Base-by-base conservation (phyloP, 2,797 vertebrate species). In the Epinephelus malabaricus region DNA sequence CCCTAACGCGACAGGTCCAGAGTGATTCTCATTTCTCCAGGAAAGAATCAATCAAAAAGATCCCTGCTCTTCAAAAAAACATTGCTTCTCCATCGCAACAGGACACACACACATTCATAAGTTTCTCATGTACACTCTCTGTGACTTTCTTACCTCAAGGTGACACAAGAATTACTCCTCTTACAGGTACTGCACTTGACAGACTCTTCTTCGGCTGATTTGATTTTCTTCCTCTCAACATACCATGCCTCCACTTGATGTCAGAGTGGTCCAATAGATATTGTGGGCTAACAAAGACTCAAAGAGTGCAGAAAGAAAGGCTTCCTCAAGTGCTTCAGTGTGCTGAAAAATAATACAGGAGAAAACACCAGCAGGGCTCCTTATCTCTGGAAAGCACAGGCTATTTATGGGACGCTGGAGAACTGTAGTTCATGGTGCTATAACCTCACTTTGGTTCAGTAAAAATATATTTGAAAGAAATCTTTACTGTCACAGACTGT, bases 11-110 rank as follows among this genome's bases (percentile, higher is more conserved):
- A 30, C 76, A 46, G 50, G 47, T 64, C 65, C 49, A 8, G 40
- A 67, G 73, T 5, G 69, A 77, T 19, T 83, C 53, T 40, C 69
- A 69, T 17, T 79, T 49, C 72, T 38, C 23, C n/a, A 38, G 47
- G n/a, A 55, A 49, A 72, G 1, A 64, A 59, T 9, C 43, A 65
- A 59, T 67, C 46, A 45, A 66, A 40, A 40, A 9, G 3, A n/a
- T 30, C 13, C 12, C 4, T 43, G 15, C 38, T 59, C 53, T 60
- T 2, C 21, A 69, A 18, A 71, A 46, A 60, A 15, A 23, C 27
- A 14, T 14, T 12, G 19, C 18, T 21, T 27, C 4, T 53, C 17
- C 30, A 14, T 38, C 6, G 25, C 27, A 40, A 45, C 43, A 59
- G 6, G 3, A 3, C 3, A 4, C 14, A 12, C n/a, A 19, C n/a